Evolutionary conservation across 2,888 invertebrate species (phyloP), one percentile per base, ranked within the genome.

Genomic region (Anthophora plumipes): DNA sequence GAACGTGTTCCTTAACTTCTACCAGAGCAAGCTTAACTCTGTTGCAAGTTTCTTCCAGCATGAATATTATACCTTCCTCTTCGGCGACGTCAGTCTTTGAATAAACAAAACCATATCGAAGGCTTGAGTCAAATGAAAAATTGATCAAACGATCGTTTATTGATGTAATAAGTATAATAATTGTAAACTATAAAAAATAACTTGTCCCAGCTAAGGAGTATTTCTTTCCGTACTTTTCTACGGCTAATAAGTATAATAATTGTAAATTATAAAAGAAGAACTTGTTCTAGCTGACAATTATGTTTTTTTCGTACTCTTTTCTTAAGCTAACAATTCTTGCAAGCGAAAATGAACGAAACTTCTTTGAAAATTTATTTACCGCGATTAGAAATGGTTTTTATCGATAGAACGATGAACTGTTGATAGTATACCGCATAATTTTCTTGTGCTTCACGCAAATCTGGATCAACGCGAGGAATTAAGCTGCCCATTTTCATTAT

Each of bases 401-500:
- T 31, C 4, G 4, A 31, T 12, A n/a, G 11, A 39, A 43, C 12
- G 7, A 41, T 52, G 1, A 25, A 25, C n/a, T 8, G 6, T 4
- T 14, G 4, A 22, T 25, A 48, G 63, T 93, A 75, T 85, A 92
- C 92, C 72, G 89, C 90, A 43, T 92, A 93, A 85, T 90, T 82
- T 57, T 90, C 88, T 41, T 87, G 88, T 39, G 91, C 90, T 22
- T 50, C 37, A 4, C 72, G 73, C 39, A 85, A 78, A 11, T 90
- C 87, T 11, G 90, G 89, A 89, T 93, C 88, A n/a, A 93, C 95
- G 69, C 97, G 95, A 0, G 95, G 95, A 88, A 98, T 95, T 64
- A 97, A 93, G 8, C 95, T 95, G 17, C 96, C 95, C 94, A 97
- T 97, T 63, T 95, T 94, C 91, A 96, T 96, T 90, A 97, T 96